Evolutionary conservation across 2,113 vertebrate genomes (phyloP), one percentile per base, ranked within the genome.

Genomic region (Hippolais icterina): DNA sequence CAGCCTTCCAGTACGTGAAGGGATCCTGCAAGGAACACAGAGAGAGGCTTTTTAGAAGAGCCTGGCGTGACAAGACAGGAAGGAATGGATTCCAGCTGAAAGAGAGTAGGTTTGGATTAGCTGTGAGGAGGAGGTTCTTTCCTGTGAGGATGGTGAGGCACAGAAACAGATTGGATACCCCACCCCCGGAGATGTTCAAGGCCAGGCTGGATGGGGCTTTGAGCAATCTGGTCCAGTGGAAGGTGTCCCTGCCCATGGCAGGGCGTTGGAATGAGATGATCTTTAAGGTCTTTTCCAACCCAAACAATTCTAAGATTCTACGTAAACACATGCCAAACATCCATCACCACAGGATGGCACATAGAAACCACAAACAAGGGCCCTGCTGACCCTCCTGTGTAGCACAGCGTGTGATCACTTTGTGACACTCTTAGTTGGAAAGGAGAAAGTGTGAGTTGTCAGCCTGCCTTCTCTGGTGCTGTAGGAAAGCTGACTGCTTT

Each of bases 181-280:
- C 53, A 44, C 4, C 15, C 27, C 27, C 52, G 53, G 31, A 77
- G 17, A 18, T 68, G 27, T 44, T 68, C 27, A 60, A 77, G 63
- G 18, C 33, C 46, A 69, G 37, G 46, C 1, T 52, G 37, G 63
- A 37, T 22, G 37, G 11, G 12, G 10, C 37, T 60, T 46, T 52
- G 37, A 60, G 46, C 18, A 68, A 23, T 11, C 35, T 50, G 11
- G 14, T 44, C 37, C 31, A 44, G 22, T 59, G 37, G 46, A 44
- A 31, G 16, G 11, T 42, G 22, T 33, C 18, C 27, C 46, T 68
- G 21, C 9, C 31, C 25, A 44, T 35, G 27, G 31, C 21, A 59
- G 25, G 22, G 31, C 4, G 2, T 19, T 44, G 22, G 46, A 60
- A 60, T 0, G 0, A 52, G 22, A 44, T 52, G 7, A 6, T 68